Evolutionary conservation across 2,888 invertebrate species (phyloP).

Genomic region (Cephalotes varians): DNA sequence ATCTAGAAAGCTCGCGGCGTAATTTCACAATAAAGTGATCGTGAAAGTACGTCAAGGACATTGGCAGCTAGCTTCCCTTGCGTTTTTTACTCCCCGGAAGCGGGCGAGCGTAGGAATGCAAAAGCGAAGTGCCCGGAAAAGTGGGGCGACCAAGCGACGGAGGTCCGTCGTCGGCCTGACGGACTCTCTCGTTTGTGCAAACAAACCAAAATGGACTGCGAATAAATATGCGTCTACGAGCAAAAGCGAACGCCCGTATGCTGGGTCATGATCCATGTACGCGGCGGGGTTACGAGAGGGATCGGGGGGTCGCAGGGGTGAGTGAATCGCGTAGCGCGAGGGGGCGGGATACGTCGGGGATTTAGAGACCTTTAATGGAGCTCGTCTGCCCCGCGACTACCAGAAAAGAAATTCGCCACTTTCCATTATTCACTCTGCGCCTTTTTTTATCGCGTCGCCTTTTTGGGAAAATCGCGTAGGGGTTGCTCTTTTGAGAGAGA

Average conservation of each 20-base stretch:
- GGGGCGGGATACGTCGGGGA: conserved; percentile 77
- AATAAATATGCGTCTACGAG: conserved; percentile 85
- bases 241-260: conserved; percentile 84
- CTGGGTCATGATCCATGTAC: conserved; percentile 85
- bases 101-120: conserved; percentile 77
- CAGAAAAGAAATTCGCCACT: conserved; percentile 80
- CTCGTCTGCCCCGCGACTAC: conserved; percentile 77
- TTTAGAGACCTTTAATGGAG: conserved; percentile 83
- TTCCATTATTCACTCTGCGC: conserved; percentile 74
- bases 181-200: conserved; percentile 83
- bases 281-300: conserved; percentile 68
- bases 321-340: conserved; percentile 60
- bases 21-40: conserved; percentile 13
- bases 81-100: conserved; percentile 31
- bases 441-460: conserved; percentile 59
- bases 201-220: conserved; percentile 86
- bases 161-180: conserved; percentile 81
- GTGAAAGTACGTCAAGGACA: background rate
- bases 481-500: background rate
- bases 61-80: conserved; percentile 3
- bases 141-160: conserved; percentile 59
- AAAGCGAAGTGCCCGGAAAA: conserved; percentile 72
- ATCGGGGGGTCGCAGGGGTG: conserved; percentile 57
- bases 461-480: conserved; percentile 23
- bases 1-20: background rate